A percentile compares a stretch with the other conserved stretches of the same genome.
phyloP scores from a whole-genome alignment of 2,797 vertebrate species.

The Cossypha heuglini region DNA sequence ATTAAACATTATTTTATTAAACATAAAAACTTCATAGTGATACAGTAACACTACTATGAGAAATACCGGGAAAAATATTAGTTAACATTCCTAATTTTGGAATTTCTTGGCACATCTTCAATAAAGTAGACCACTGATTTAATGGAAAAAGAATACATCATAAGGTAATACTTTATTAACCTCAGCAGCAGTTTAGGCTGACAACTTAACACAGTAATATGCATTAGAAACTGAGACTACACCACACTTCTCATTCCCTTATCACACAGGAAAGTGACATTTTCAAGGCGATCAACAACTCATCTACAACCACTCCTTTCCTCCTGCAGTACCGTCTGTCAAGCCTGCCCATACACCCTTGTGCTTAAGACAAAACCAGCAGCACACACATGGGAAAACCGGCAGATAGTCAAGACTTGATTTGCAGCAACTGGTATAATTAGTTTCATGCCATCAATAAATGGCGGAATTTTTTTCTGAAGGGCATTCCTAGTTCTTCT shows the following conservation, averaged over 20 bases:
- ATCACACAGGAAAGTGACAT: conserved; percentile 16
- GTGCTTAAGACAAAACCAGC: conserved; percentile 24
- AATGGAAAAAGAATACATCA: not conserved
- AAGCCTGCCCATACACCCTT: not conserved
- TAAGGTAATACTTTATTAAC: not conserved
- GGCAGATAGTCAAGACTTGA: not conserved
- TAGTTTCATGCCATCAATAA: not conserved
- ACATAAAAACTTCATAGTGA: not conserved
- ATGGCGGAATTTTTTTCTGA: not conserved
- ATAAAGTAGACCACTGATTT: not conserved
- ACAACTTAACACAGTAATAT: not conserved
- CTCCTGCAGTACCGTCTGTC: not conserved
- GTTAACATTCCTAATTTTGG: not conserved
- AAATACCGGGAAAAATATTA: not conserved
- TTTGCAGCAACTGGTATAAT: not conserved
- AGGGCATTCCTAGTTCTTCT: not conserved
- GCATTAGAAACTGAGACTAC: conserved; percentile 21
- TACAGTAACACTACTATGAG: not conserved
- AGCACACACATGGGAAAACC: not conserved
- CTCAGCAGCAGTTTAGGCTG: not conserved
- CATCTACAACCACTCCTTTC: conserved; percentile 6
- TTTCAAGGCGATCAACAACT: conserved; percentile 54
- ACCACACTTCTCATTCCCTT: conserved; percentile 10
- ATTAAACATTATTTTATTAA: not conserved
- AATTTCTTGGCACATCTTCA: not conserved